Evolutionary conservation across 1,140 invertebrate species (phyloP), one percentile per base, ranked within the genome.

Genomic region (Drosophila sp.): DNA sequence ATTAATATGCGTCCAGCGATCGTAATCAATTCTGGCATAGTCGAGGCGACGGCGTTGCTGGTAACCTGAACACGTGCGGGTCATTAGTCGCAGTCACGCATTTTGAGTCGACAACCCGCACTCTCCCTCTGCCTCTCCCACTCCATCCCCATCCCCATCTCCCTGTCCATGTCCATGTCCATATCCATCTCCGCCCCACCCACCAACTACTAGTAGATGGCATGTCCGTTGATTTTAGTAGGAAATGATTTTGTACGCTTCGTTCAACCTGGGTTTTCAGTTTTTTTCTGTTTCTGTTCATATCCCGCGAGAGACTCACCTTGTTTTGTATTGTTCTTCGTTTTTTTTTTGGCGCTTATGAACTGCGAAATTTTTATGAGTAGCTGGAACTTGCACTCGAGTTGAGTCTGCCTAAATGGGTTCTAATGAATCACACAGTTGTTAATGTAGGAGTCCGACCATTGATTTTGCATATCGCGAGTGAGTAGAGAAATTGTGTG

Each of bases 1-100:
- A 89, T 89, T 89, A 89, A 89, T 89, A 89, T 89, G 84, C 84
- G 85, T 89, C 84, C 84, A 89, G 84, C 80, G 84, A 89, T 89
- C 84, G 84, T 89, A 89, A 89, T 89, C 84, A 89, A 89, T 89
- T 89, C 84, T 89, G 47, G 64, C 61, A 87, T 89, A 80, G 79
- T 89, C 66, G 65, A 63, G 77, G 69, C 76, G 30, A 38, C 56
- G 33, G 32, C 35, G 30, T 27, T 64, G 35, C 66, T 57, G 70
- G 70, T 80, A 79, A 78, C 68, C 62, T 62, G 77, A 89, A 89
- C 84, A 89, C 84, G 84, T 89, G 84, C 84, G 84, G 84, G 84
- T 89, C 84, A 89, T 89, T 89, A 89, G 84, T 89, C 84, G 84
- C 84, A 89, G 84, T 89, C 84, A 89, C 85, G 84, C 84, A 89